These are phyloP conservation scores for Drosophila borborema DNA, from an alignment of 2,888 invertebrate genomes.

Conservation along the genomic window DNA sequence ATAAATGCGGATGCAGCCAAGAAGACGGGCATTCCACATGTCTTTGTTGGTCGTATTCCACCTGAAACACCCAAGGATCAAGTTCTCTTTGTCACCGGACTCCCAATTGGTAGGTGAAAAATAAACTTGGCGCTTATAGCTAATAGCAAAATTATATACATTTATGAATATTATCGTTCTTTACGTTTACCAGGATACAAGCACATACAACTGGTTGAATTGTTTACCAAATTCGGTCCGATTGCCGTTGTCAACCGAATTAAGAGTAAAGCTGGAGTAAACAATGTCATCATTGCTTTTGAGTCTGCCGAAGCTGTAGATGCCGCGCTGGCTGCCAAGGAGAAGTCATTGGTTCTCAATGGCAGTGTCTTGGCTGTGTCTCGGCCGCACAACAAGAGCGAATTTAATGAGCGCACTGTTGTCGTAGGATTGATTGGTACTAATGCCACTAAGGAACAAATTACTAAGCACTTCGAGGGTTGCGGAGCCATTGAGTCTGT, in stretches of 20 bases:
- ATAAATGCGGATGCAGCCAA: neutral
- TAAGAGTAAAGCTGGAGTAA: conserved; percentile 33
- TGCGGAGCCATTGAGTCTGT: conserved; percentile 67
- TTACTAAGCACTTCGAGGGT: conserved; percentile 55
- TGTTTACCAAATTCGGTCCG: conserved; percentile 73
- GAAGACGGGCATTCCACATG: conserved; percentile 60
- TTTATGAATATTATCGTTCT: neutral
- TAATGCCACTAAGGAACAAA: conserved; percentile 46
- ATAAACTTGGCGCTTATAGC: neutral
- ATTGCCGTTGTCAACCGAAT: conserved; percentile 51
- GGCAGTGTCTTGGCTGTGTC: conserved; percentile 39
- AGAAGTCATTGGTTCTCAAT: conserved; percentile 52
- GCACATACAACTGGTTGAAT: conserved; percentile 60
- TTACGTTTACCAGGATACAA: conserved; percentile 52
- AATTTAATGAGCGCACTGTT: conserved; percentile 44
- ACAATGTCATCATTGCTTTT: conserved; percentile 56
- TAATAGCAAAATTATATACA: neutral
- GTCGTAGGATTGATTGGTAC: conserved; percentile 53
- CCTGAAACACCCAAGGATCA: conserved; percentile 43
- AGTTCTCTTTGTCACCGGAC: conserved; percentile 48
- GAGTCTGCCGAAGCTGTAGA: conserved; percentile 55
- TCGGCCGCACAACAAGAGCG: neutral
- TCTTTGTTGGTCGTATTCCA: conserved; percentile 47
- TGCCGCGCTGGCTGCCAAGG: conserved; percentile 63
- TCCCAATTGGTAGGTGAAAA: conserved; percentile 66